phyloP scores from a whole-genome alignment of 2,113 vertebrate species.

The human region DNA sequence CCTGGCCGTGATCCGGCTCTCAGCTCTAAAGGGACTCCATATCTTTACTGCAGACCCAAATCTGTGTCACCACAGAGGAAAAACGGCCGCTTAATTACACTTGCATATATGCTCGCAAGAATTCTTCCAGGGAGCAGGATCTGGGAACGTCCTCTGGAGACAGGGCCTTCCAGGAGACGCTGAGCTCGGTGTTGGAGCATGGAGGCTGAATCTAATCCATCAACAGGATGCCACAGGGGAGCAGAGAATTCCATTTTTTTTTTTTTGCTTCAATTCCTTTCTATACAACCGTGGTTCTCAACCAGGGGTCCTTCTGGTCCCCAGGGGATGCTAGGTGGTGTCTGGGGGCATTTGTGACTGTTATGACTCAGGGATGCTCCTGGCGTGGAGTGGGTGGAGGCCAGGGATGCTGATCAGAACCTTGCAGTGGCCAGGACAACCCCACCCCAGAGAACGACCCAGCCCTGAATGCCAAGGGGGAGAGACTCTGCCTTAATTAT shows the following conservation, averaged over 20 bases:
- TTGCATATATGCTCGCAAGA: rapidly evolving
- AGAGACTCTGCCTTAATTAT: neutral
- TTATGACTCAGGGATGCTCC: too few relatives aligned
- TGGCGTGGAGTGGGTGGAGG: too few relatives aligned
- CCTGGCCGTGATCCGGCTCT: neutral
- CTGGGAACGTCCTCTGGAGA: neutral
- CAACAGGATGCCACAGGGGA: neutral
- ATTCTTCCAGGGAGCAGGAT: neutral
- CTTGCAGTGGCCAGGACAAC: neutral
- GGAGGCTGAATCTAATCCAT: neutral
- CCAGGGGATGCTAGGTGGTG: too few relatives aligned
- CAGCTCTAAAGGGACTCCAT: neutral
- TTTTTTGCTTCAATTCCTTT: neutral
- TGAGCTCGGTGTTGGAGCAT: neutral
- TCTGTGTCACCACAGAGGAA: slow-evolving; percentile 39
- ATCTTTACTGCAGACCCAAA: slow-evolving; percentile 8
- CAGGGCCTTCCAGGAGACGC: neutral
- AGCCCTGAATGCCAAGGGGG: too few relatives aligned
- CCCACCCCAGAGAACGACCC: too few relatives aligned
- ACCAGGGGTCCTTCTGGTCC: neutral
- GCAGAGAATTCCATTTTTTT: neutral
- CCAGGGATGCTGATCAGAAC: neutral
- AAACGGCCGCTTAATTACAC: slow-evolving; percentile 52
- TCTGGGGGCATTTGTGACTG: too few relatives aligned
- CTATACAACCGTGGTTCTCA: neutral